Evolutionary conservation across 2,888 invertebrate genomes (phyloP).

Genomic region (Cetonia aurata): DNA sequence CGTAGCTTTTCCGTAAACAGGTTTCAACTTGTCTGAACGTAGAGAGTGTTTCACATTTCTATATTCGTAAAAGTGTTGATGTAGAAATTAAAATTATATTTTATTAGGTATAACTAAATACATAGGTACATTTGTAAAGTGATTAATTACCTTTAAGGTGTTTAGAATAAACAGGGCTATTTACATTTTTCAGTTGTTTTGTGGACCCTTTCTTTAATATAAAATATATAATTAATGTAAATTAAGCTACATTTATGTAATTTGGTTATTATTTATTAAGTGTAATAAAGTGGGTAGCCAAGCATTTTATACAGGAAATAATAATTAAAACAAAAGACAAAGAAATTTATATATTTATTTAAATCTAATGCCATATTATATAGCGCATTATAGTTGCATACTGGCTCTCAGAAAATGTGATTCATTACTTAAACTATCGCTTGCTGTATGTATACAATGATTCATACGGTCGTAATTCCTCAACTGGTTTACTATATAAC

Average conservation of each 20-base stretch:
- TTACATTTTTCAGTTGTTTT: slow-evolving; percentile 12
- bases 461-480: slow-evolving; percentile 17
- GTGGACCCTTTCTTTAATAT: slow-evolving; percentile 3
- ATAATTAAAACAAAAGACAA: background rate
- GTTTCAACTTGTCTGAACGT: slow-evolving; percentile 62
- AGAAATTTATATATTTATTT: background rate
- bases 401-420: slow-evolving; percentile 17
- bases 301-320: slow-evolving; percentile 14
- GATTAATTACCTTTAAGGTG: slow-evolving; percentile 18
- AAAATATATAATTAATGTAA: slow-evolving; percentile 32
- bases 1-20: slow-evolving; percentile 53
- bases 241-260: slow-evolving; percentile 34
- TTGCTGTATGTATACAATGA: slow-evolving; percentile 6
- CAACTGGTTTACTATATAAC: background rate
- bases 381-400: background rate
- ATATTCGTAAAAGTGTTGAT: background rate
- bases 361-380: background rate
- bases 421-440: slow-evolving; percentile 18
- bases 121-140: slow-evolving; percentile 27
- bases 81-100: background rate
- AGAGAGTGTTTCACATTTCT: background rate
- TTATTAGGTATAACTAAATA: too few species aligned
- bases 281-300: slow-evolving; percentile 26
- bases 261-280: slow-evolving; percentile 39
- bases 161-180: slow-evolving; percentile 17